Conservation (phyloP, 2,113 vertebrate species). For the Ceratotherium simum region DNA sequence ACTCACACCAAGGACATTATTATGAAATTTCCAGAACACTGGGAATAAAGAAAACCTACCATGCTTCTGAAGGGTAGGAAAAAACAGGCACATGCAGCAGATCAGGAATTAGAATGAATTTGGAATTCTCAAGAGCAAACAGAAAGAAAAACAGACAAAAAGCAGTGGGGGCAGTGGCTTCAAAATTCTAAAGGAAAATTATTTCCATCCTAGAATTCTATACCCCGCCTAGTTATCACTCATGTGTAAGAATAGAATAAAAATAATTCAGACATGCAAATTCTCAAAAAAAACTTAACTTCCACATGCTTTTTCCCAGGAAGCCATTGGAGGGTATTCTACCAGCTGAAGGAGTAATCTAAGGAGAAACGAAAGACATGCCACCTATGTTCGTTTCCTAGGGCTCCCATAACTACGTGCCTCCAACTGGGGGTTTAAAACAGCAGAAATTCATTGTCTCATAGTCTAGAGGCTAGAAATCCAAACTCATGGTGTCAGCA, state of each 20-base stretch:
- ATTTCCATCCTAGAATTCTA: conserved; percentile 3
- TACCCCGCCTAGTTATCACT: background rate
- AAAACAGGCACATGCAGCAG: background rate
- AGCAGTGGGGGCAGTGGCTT: background rate
- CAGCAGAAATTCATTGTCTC: background rate
- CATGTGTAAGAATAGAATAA: background rate
- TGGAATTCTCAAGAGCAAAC: background rate
- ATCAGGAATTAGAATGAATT: background rate
- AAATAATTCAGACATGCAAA: background rate
- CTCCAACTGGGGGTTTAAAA: background rate
- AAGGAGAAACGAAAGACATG: background rate
- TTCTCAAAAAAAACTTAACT: background rate
- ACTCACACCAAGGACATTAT: background rate
- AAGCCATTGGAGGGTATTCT: background rate
- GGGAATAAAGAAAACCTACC: background rate
- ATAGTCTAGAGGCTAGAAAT: background rate
- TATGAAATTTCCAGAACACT: background rate
- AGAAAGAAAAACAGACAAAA: background rate
- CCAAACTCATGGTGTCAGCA: background rate
- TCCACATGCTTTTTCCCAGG: background rate
- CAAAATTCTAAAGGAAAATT: background rate
- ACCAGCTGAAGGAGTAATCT: background rate
- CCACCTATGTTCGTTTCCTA: background rate
- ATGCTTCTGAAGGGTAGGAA: background rate
- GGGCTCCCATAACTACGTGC: background rate